Base-by-base conservation (phyloP, 2,888 invertebrate genomes). In the Cephonodes hylas region DNA sequence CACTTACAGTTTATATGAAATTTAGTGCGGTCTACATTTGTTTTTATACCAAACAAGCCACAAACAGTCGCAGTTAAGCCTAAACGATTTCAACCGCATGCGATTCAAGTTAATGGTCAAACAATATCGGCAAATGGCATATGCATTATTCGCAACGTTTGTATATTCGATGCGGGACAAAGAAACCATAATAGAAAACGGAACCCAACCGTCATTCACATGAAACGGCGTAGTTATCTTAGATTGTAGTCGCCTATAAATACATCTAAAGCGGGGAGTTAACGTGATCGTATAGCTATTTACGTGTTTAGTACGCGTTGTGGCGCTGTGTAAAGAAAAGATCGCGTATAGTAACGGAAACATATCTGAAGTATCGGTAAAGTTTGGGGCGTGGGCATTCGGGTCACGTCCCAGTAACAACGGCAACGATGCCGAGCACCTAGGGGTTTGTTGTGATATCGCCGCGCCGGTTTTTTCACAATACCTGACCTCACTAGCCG, bases 371-470 rank as follows among this genome's bases (percentile, higher is more conserved):
- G 89, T 89, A 89, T 88, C 85, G 84, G 80, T 69, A 82, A 84
- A 84, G 83, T 80, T 82, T 81, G 75, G 72, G 82, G 81, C 79
- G 79, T 83, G 77, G 74, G 81, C 80, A 89, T 88, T 82, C 91
- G 76, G 80, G 84, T 88, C 91, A 91, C 91, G 91, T 88, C 66
- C 78, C 72, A 73, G 84, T 81, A 87, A 86, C 89, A 89, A 89
- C 89, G 86, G 82, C 78, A 80, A 81, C 85, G 85, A 83, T 67
- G 83, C 80, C 80, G 82, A 83, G 82, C 83, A 86, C 85, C 88
- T 83, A 82, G 85, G 84, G 88, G 88, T 87, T 89, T 91, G 91
- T 90, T 89, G 89, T 89, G 89, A 89, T 91, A 91, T 87, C 86
- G 82, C 80, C 80, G 78, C 72, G 46, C 71, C 77, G 79, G 82